A percentile compares a stretch with the other conserved stretches of the same genome.
These are phyloP conservation scores for Ramphastos sulfuratus DNA, from an alignment of 2,113 vertebrate genomes.

Conservation along the genomic window DNA sequence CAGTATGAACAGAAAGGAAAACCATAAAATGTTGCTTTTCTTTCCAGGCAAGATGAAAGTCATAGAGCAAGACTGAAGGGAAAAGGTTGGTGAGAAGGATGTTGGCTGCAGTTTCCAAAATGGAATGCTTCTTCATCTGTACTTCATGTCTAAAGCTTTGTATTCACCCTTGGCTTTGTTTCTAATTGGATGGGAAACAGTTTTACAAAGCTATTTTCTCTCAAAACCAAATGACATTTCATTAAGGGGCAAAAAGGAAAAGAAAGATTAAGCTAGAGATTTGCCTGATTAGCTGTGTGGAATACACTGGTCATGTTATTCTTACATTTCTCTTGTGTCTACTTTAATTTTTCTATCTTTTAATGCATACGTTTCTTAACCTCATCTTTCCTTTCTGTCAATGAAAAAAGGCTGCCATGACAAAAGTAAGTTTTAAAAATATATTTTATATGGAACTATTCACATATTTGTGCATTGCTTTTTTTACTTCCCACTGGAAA, in stretches of 20 bases:
- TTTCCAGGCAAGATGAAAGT: slow-evolving; percentile 32
- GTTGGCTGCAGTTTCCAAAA: slow-evolving; percentile 53
- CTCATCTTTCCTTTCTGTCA: slow-evolving; percentile 1
- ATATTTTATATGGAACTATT: slow-evolving; percentile 43
- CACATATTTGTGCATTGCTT: slow-evolving; percentile 1
- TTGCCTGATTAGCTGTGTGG: slow-evolving; percentile 57
- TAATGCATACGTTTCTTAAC: slow-evolving; percentile 67
- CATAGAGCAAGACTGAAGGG: slow-evolving; percentile 23
- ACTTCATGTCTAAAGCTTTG: slow-evolving; percentile 26
- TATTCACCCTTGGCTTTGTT: slow-evolving; percentile 38
- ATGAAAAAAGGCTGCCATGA: slow-evolving; percentile 47
- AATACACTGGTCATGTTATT: slow-evolving; percentile 28
- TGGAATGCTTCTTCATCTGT: slow-evolving; percentile 26
- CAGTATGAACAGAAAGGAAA: background rate
- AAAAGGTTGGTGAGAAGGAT: background rate
- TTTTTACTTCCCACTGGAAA: slow-evolving; percentile 45
- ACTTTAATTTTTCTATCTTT: slow-evolving; percentile 42
- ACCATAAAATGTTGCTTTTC: background rate
- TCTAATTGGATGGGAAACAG: slow-evolving; percentile 49
- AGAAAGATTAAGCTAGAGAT: slow-evolving; percentile 41
- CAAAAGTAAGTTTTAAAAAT: slow-evolving; percentile 36
- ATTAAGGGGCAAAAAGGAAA: slow-evolving; percentile 23
- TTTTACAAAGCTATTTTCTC: slow-evolving; percentile 27
- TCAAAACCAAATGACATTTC: slow-evolving; percentile 59
- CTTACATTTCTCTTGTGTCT: slow-evolving; percentile 54